Base-by-base conservation (phyloP, 2,113 vertebrate genomes). In the Myotis brandtii region DNA sequence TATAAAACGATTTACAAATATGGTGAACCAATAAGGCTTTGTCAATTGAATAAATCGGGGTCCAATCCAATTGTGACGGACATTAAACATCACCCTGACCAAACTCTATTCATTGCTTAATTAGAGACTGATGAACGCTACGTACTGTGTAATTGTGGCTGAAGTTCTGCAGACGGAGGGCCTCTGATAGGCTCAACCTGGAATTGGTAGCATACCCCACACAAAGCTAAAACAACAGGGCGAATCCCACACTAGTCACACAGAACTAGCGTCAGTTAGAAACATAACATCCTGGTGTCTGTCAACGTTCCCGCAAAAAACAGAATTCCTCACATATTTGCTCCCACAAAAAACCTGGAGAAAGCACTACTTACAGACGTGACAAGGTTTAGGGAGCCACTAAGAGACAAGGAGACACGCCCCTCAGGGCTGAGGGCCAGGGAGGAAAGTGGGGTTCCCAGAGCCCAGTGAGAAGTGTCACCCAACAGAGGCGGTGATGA, bases 21-120 rank as follows among this genome's bases (percentile, higher is more conserved):
- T n/a, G 72, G 56, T 62, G 20, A 77, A 66, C 54, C 37, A 70
- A 30, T 79, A 86, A 54, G 10, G 13, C 92, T 95, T 72, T 92
- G 8, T 72, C 72, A 73, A 87, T 34, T 83, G 54, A 67, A 54
- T 84, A 67, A 77, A 79, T 20, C 46, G 8, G 1, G n/a, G 40
- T 30, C 48, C 46, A 37, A 76, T 77, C 16, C 13, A 54, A 21
- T 67, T 48, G 20, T 48, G 23, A 69, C n/a, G 30, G 52, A 73
- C 9, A 32, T 69, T 73, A 62, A 86, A 70, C n/a, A 73, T 83
- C 52, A 27, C 67, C 21, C n/a, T 73, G 30, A 75, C 52, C 34
- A 89, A 79, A 54, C 9, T 92, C 27, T 32, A 9, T 9, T 52
- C 37, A 54, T 56, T 88, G 18, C 52, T 77, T 76, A 23, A 9